Base-by-base conservation (phyloP, 2,888 invertebrate genomes). In the Diogma glabrata region DNA sequence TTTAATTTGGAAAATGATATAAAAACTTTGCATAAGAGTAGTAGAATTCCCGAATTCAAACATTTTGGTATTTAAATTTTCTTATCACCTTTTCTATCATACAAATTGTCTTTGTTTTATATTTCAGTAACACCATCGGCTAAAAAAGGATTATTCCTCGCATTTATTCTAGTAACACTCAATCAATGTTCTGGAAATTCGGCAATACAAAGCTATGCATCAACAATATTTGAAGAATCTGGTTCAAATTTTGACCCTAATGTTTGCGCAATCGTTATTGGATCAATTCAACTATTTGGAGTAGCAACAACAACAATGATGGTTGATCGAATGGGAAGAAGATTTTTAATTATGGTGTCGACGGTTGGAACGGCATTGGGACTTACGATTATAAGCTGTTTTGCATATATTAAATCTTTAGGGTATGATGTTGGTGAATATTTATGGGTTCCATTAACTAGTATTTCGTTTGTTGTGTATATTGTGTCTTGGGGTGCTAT, bases 21-120 rank as follows among this genome's bases (percentile, higher is more conserved):
- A n/a, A n/a, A n/a, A n/a, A n/a, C n/a, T n/a, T n/a, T n/a, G n/a
- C n/a, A n/a, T n/a, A n/a, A n/a, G n/a, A n/a, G n/a, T n/a, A n/a
- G n/a, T n/a, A n/a, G n/a, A n/a, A n/a, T n/a, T n/a, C n/a, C n/a
- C n/a, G n/a, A n/a, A n/a, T n/a, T n/a, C n/a, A 53, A 57, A 2
- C 69, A 68, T 53, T 64, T 69, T 47, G 59, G 68, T 68, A 56
- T 59, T 60, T 51, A n/a, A n/a, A n/a, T n/a, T n/a, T n/a, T n/a
- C n/a, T n/a, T n/a, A n/a, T n/a, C n/a, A n/a, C n/a, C n/a, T n/a
- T n/a, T n/a, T n/a, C n/a, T n/a, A n/a, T n/a, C n/a, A n/a, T n/a
- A n/a, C n/a, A n/a, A n/a, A n/a, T n/a, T n/a, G n/a, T n/a, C n/a
- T n/a, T n/a, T n/a, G n/a, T n/a, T n/a, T n/a, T n/a, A 10, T 16